Evolutionary conservation across 2,113 vertebrate genomes (phyloP), one percentile per base, ranked within the genome.

Genomic region (Prinia subflava): DNA sequence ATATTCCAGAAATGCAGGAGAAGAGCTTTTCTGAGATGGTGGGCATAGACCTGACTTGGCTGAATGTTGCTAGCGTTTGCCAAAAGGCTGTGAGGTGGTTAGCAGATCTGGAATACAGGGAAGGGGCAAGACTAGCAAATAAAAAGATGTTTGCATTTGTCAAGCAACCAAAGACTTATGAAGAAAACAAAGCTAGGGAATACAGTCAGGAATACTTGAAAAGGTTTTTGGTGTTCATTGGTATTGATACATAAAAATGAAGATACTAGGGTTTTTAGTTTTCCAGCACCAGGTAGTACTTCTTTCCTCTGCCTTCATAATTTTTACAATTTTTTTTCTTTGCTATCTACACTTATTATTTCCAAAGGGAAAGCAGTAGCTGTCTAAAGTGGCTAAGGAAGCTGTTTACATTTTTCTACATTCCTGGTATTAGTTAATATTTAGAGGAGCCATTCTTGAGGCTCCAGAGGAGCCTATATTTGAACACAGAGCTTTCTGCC

Each of bases 371-470:
- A 78, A 80, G 11, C 22, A 47, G 7, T 52, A 23, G 19, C 44
- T 78, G 35, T 31, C 81, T 59, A n/a, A 73, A 49, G 47, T 37
- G 23, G 15, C 27, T 52, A n/a, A 49, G 41, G 19, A 76, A 87
- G 31, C 20, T 93, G n/a, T 92, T 89, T 83, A 77, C 39, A 13
- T 83, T 89, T 79, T 74, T 71, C 71, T 90, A 1, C 17, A 6
- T 94, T 83, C 39, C 60, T 83, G 60, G 60, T 16, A 8, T 63
- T 89, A 96, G 47, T 79, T 90, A 83, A 80, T 93, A 60, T 93
- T 94, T 93, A 83, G 42, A 81, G 52, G 35, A 93, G 11, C 37
- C 9, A 23, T 47, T 94, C 76, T n/a, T 59, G 73, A 81, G 50
- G 59, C 42, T 81, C 20, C 25, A 53, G 31, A 83, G n/a, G 12